Percentiles rank a stretch among this genome's conserved stretches.
phyloP scores from a whole-genome alignment of 2,888 invertebrate genomes.

The Leptopilina myrica region DNA sequence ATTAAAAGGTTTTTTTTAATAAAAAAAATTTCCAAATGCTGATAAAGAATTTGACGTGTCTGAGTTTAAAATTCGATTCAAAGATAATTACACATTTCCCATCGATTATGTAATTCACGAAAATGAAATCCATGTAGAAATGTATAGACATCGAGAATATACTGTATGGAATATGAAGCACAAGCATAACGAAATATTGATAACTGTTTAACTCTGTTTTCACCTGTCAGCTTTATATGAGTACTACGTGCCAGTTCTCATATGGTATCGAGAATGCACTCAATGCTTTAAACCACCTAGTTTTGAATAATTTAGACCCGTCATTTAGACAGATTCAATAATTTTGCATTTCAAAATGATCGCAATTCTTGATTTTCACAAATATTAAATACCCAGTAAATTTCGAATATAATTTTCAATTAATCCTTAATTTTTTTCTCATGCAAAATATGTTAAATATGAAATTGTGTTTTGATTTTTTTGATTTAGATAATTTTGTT shows the following conservation, averaged over 20 bases:
- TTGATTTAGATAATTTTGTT: no score
- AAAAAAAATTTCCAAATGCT: not conserved
- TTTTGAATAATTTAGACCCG: conserved; percentile 25
- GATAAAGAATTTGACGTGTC: conserved; percentile 1
- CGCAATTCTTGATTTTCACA: not conserved
- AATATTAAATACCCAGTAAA: not conserved
- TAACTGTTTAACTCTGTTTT: conserved; percentile 21
- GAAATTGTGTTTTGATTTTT: no score
- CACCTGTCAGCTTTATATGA: conserved; percentile 13
- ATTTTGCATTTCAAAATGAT: not conserved
- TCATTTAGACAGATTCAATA: conserved; percentile 20
- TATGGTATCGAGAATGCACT: conserved; percentile 13
- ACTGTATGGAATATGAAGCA: not conserved
- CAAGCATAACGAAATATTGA: conserved; percentile 23
- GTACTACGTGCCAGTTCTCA: not conserved
- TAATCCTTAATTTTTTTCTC: not conserved
- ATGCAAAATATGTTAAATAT: no score
- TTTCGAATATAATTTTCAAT: not conserved
- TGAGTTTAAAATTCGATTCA: not conserved
- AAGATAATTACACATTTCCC: conserved; percentile 5
- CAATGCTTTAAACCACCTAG: conserved; percentile 10
- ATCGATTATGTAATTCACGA: not conserved
- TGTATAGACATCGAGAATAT: not conserved
- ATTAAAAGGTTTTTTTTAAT: no score
- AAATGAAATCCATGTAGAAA: not conserved